Evolutionary conservation across 2,797 vertebrate species (phyloP).

Genomic region (Acestrorhynchus altus): DNA sequence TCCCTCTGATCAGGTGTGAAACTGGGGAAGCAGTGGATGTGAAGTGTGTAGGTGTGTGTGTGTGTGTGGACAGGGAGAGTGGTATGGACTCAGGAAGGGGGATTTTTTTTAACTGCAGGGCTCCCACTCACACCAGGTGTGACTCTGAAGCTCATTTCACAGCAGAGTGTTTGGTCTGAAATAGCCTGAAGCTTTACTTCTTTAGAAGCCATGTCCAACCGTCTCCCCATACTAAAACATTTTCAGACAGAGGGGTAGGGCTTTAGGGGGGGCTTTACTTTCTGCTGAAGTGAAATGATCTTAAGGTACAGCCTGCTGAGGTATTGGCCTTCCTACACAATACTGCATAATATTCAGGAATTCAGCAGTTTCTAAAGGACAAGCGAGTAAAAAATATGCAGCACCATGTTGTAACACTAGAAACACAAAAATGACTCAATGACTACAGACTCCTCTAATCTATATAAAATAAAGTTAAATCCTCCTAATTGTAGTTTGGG

Average conservation of each 20-base stretch:
- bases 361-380: neutral
- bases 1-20: neutral
- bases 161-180: neutral
- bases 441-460: no score
- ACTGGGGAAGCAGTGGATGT: neutral
- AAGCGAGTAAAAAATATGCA: neutral
- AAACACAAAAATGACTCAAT: no score
- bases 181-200: conserved; percentile 5
- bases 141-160: conserved; percentile 12
- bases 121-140: neutral
- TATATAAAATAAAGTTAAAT: no score
- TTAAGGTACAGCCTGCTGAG: neutral
- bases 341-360: neutral
- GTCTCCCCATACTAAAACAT: neutral
- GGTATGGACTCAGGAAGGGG: neutral
- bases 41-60: neutral
- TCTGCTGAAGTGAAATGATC: neutral
- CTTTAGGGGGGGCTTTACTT: neutral
- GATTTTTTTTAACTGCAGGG: no score
- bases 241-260: neutral
- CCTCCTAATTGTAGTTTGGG: no score
- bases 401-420: neutral
- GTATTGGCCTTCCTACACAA: conserved; percentile 5
- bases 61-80: neutral
- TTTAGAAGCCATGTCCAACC: neutral